Percentiles rank a stretch among this genome's conserved stretches.
Evolutionary conservation across 2,797 vertebrate genomes (phyloP).

Genomic region (Micromesistius poutassou): DNA sequence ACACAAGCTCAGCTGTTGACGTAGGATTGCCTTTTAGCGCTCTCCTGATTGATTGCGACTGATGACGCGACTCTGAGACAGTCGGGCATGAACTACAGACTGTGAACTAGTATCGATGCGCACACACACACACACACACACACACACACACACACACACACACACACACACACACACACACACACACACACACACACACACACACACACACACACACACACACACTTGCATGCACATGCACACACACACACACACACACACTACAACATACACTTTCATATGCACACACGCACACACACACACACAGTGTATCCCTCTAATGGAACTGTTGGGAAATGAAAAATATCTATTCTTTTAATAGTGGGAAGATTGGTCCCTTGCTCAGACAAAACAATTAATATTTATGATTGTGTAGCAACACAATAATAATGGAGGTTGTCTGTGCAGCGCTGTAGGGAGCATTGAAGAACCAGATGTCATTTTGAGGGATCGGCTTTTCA

Average conservation of each 20-base stretch:
- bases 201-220: no score
- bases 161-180: neutral
- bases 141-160: no score
- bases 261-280: no score
- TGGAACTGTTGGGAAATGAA: neutral
- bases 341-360: neutral
- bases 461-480: slow-evolving; percentile 27
- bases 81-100: no score
- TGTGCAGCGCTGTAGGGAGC: slow-evolving; percentile 27
- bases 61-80: no score
- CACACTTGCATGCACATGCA: no score
- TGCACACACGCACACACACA: neutral
- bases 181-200: neutral
- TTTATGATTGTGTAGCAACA: slow-evolving; percentile 47
- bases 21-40: no score
- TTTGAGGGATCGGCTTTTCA: neutral
- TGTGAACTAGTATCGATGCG: no score
- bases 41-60: no score
- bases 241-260: neutral
- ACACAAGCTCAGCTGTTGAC: no score
- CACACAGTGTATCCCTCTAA: neutral
- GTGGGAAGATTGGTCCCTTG: slow-evolving; percentile 36
- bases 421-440: slow-evolving; percentile 46
- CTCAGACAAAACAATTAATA: slow-evolving; percentile 62
- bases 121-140: no score